phyloP scores from a whole-genome alignment of 2,888 invertebrate species.

The Eurytoma californica region DNA sequence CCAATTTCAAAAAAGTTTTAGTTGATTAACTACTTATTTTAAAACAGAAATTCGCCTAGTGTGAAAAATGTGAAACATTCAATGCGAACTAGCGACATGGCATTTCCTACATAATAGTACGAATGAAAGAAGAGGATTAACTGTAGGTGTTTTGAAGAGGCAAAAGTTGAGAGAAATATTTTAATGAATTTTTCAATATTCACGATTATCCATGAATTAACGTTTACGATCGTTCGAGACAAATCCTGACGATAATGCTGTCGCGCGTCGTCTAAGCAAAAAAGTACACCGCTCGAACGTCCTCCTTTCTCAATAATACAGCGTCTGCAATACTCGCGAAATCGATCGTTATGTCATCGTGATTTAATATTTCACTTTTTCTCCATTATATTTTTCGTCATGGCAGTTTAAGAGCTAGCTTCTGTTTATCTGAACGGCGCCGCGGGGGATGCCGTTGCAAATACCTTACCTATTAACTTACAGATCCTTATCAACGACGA shows the following conservation, averaged over 20 bases:
- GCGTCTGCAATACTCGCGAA: conserved; percentile 10
- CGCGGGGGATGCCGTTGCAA: conserved; percentile 54
- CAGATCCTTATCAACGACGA: conserved; percentile 61
- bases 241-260: conserved; percentile 24
- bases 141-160: neutral
- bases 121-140: neutral
- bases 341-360: neutral
- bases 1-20: no score
- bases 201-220: neutral
- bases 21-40: no score
- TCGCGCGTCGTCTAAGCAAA: conserved; percentile 2
- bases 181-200: neutral
- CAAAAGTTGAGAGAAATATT: neutral
- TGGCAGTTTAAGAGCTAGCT: conserved; percentile 74
- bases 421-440: conserved; percentile 67
- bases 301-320: conserved; percentile 27
- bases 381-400: conserved; percentile 58
- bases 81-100: no score
- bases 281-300: conserved; percentile 19
- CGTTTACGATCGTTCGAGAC: neutral
- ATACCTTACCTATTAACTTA: conserved; percentile 67
- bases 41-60: no score
- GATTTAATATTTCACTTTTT: neutral
- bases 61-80: no score
- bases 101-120: neutral